A percentile compares a stretch with the other conserved stretches of the same genome.
Evolutionary conservation across 2,888 invertebrate genomes (phyloP).

Genomic region (Cheilosia vulpina): DNA sequence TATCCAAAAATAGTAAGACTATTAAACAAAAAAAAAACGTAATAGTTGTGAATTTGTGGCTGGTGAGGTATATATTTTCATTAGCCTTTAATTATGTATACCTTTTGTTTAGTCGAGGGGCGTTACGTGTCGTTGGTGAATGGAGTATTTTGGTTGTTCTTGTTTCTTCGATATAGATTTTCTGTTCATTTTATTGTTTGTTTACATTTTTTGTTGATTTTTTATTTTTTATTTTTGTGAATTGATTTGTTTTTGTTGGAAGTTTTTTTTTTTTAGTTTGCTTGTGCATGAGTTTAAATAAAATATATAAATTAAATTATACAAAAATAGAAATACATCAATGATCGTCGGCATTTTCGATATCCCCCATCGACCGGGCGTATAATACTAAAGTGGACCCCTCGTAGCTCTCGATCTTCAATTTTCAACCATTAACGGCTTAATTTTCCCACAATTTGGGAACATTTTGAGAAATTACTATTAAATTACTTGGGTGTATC

Average conservation of each 20-base stretch:
- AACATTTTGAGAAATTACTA: no score
- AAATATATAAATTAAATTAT: neutral
- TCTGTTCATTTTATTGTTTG: conserved; percentile 32
- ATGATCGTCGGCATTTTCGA: neutral
- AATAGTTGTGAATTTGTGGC: conserved; percentile 45
- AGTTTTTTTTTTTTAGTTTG: conserved; percentile 34
- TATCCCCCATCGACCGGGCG: neutral
- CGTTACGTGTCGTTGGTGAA: conserved; percentile 83
- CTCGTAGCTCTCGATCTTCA: no score
- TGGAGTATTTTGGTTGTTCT: conserved; percentile 75
- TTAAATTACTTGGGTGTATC: no score
- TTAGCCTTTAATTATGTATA: conserved; percentile 76
- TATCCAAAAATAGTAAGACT: neutral
- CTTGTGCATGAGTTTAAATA: conserved; percentile 6
- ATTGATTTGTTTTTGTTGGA: conserved; percentile 30
- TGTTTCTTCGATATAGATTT: conserved; percentile 56
- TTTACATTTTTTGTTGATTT: conserved; percentile 34
- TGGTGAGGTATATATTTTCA: conserved; percentile 25
- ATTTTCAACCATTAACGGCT: no score
- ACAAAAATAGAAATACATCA: neutral
- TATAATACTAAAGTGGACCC: no score
- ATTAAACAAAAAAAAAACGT: conserved; percentile 8
- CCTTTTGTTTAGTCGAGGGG: conserved; percentile 84
- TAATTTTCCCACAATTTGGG: no score
- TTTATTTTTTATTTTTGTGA: neutral